Conservation (phyloP, 2,797 vertebrate species). For the Glyptemys insculpta region DNA sequence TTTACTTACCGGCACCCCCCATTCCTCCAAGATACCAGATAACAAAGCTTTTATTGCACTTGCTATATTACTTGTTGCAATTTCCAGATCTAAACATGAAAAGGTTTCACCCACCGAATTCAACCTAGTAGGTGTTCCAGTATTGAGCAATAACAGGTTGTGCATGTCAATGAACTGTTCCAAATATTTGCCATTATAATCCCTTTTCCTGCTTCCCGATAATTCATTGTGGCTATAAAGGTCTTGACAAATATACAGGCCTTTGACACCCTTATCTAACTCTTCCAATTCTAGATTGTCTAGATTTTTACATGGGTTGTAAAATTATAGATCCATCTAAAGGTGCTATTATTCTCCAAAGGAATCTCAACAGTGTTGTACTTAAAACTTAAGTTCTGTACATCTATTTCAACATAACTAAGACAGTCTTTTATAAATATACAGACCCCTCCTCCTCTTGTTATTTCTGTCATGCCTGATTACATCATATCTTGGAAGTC, state of each 20-base stretch:
- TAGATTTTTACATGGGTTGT: background rate
- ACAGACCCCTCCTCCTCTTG: background rate
- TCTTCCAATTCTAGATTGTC: background rate
- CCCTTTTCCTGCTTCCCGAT: background rate
- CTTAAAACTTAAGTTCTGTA: background rate
- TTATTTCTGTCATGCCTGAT: background rate
- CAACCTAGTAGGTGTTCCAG: background rate
- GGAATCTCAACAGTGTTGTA: background rate
- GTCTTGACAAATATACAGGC: background rate
- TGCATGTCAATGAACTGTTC: background rate
- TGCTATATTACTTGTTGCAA: background rate
- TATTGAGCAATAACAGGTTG: background rate
- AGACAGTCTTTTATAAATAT: background rate
- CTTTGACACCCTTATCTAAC: background rate
- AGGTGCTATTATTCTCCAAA: background rate
- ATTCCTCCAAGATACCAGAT: no score
- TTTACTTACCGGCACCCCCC: no score
- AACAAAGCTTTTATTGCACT: no score
- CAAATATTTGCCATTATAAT: background rate
- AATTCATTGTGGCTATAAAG: background rate
- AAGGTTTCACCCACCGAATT: background rate
- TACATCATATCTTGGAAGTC: background rate
- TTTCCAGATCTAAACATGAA: background rate
- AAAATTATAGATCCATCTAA: background rate
- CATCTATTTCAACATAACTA: background rate